These are phyloP conservation scores for Lypha dubia DNA, from an alignment of 2,888 invertebrate genomes.

Conservation along the genomic window DNA sequence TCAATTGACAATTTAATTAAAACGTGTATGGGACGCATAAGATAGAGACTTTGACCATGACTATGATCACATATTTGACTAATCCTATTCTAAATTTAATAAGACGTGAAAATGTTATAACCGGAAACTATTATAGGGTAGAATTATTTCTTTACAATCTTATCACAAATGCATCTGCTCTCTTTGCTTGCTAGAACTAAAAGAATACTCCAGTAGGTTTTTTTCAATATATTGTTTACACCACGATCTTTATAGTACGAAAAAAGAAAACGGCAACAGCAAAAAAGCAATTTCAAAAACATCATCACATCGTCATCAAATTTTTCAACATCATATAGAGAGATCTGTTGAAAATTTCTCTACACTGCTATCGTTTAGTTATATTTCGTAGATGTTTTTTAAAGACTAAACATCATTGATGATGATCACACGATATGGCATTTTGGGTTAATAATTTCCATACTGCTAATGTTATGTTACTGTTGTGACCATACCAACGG, in stretches of 20 bases:
- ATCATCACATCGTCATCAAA: conserved; percentile 60
- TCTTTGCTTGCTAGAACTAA: conserved; percentile 62
- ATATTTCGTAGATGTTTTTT: conserved; percentile 35
- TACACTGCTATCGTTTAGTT: not conserved
- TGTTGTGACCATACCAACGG: conserved; percentile 65
- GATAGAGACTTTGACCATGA: too few species aligned
- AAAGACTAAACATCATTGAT: conserved; percentile 69
- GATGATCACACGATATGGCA: conserved; percentile 81
- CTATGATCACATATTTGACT: too few species aligned
- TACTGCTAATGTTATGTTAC: conserved; percentile 74
- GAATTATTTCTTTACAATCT: conserved; percentile 73
- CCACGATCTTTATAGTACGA: conserved; percentile 60
- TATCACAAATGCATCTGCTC: conserved; percentile 75
- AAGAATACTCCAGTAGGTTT: conserved; percentile 70
- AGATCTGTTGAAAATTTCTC: conserved; percentile 18
- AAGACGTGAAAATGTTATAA: too few species aligned
- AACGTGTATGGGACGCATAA: too few species aligned
- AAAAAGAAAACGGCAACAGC: conserved; percentile 11
- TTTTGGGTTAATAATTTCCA: conserved; percentile 80
- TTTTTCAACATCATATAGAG: conserved; percentile 22
- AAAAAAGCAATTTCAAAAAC: not conserved
- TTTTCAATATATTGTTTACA: conserved; percentile 43
- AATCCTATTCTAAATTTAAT: too few species aligned
- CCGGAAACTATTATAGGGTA: conserved; percentile 7
- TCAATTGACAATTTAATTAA: too few species aligned